Evolutionary conservation across 2,797 vertebrate species (phyloP).

Genomic region (Halcyon badia): DNA sequence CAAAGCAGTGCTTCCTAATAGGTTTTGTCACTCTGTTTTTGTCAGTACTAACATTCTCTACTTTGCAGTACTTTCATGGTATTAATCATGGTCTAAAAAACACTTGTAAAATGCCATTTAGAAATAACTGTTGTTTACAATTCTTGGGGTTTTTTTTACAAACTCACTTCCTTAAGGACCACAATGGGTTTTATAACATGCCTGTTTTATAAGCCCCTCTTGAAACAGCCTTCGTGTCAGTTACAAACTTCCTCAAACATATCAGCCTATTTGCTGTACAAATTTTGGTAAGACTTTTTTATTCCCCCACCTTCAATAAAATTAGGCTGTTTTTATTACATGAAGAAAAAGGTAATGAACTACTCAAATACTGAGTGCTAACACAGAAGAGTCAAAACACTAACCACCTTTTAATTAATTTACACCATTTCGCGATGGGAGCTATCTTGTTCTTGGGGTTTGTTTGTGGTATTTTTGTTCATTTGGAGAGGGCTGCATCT

Average conservation of each 20-base stretch:
- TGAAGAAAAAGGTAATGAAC: not conserved
- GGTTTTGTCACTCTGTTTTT: not conserved
- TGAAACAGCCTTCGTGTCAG: not conserved
- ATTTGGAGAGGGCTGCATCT: not conserved
- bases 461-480: not conserved
- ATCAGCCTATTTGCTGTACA: not conserved
- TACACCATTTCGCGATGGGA: not conserved
- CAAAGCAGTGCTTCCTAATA: not conserved
- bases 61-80: not conserved
- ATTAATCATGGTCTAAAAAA: not conserved
- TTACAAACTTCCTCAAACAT: not conserved
- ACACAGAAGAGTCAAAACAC: not conserved
- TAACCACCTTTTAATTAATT: not conserved
- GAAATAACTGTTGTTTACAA: not conserved
- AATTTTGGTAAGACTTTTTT: not conserved
- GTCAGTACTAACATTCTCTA: not conserved
- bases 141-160: not conserved
- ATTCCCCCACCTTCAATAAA: not conserved
- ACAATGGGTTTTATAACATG: not conserved
- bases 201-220: not conserved
- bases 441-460: not conserved
- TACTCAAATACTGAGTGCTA: not conserved
- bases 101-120: not conserved
- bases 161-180: not conserved
- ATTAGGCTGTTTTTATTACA: not conserved